Evolutionary conservation across 2,888 invertebrate genomes (phyloP).

Genomic region (Himalopsyche japonica): DNA sequence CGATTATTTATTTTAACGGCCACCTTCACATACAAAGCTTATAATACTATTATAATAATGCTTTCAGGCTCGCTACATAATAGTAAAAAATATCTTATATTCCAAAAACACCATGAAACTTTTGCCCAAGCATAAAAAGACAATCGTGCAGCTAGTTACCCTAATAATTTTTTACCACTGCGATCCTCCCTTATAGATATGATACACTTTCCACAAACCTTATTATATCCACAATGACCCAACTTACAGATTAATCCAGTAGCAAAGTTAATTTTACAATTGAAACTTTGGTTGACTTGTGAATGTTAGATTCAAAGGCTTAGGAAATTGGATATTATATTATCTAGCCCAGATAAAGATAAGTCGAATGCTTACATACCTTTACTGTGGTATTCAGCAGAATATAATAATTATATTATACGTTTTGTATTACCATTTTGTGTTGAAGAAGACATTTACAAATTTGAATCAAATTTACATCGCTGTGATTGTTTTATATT

Average conservation of each 20-base stretch:
- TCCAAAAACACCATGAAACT: slow-evolving; percentile 6
- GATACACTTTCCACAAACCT: not conserved
- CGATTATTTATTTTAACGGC: no score
- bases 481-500: no score
- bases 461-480: no score
- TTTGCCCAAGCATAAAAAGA: slow-evolving; percentile 18
- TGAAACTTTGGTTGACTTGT: not conserved
- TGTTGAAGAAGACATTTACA: no score
- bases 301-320: not conserved
- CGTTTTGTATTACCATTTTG: not conserved
- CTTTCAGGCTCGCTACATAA: not conserved
- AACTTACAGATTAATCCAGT: not conserved
- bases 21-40: not conserved
- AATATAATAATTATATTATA: not conserved
- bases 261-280: not conserved
- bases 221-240: not conserved
- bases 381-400: not conserved
- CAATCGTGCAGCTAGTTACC: slow-evolving; percentile 29
- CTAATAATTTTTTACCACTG: slow-evolving; percentile 16
- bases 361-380: not conserved
- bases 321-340: not conserved
- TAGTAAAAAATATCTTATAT: not conserved
- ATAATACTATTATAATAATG: not conserved
- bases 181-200: not conserved
- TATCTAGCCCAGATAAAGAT: not conserved